phyloP scores from a whole-genome alignment of 2,888 invertebrate genomes.

The Amiota mariae region DNA sequence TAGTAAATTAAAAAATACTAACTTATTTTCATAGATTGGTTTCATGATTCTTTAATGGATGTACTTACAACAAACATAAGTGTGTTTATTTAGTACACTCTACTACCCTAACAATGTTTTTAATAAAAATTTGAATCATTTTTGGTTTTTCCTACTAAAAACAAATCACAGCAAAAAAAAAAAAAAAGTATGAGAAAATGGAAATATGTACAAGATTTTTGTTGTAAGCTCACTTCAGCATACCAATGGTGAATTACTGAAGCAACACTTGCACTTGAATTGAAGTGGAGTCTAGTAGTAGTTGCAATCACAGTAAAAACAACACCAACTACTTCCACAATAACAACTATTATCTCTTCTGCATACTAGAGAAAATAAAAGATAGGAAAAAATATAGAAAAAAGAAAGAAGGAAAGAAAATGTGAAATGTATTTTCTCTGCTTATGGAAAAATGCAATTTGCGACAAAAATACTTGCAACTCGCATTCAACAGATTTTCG shows the following conservation, averaged over 20 bases:
- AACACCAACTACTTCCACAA: neutral
- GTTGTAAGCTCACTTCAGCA: neutral
- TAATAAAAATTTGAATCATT: too few species aligned
- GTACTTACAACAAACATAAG: too few species aligned
- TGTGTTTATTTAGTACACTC: too few species aligned
- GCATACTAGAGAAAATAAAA: neutral
- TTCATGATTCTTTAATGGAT: too few species aligned
- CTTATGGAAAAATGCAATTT: conserved; percentile 50
- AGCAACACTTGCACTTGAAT: conserved; percentile 24
- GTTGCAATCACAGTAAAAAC: neutral
- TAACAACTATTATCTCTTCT: neutral
- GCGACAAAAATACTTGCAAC: conserved; percentile 54
- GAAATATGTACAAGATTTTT: too few species aligned
- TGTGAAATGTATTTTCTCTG: conserved; percentile 18
- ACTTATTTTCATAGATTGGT: too few species aligned
- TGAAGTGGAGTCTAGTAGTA: neutral
- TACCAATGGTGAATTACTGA: conserved; percentile 15
- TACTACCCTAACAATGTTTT: too few species aligned
- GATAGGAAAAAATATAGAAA: neutral
- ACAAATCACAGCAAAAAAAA: too few species aligned
- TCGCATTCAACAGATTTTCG: conserved; percentile 33
- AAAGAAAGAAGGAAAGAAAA: conserved; percentile 8
- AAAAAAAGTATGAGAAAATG: too few species aligned
- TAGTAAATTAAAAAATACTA: too few species aligned
- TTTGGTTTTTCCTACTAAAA: too few species aligned